phyloP scores from a whole-genome alignment of 2,797 vertebrate genomes.

The Anguilla megastoma region DNA sequence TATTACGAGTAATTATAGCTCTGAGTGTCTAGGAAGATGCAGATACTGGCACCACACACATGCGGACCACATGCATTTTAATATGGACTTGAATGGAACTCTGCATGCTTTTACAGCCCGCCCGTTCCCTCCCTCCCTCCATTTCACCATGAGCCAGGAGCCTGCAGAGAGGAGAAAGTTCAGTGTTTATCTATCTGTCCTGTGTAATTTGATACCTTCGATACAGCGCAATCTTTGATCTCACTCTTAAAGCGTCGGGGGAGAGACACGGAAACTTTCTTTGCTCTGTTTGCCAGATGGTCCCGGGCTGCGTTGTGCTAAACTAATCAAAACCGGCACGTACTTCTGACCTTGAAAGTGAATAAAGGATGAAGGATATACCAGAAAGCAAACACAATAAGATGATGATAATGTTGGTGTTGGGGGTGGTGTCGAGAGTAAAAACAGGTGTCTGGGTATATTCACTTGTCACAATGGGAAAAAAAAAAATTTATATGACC shows the following conservation, averaged over 20 bases:
- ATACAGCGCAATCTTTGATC: slow-evolving; percentile 31
- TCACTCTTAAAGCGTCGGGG: slow-evolving; percentile 20
- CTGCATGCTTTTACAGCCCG: not conserved
- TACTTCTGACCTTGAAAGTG: slow-evolving; percentile 30
- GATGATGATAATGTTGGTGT: not conserved
- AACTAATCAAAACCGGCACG: not conserved
- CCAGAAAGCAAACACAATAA: not conserved
- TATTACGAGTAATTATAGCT: not conserved
- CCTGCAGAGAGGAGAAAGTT: slow-evolving; percentile 34
- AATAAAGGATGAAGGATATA: slow-evolving; percentile 7
- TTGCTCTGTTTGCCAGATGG: slow-evolving; percentile 8
- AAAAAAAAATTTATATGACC: slow-evolving; percentile 18
- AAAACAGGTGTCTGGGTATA: not conserved
- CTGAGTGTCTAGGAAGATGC: not conserved
- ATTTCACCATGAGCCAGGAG: slow-evolving; percentile 23
- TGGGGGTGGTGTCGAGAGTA: not conserved
- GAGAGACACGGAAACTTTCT: slow-evolving; percentile 24
- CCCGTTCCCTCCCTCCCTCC: not conserved
- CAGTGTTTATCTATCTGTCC: slow-evolving; percentile 44
- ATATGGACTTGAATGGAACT: not conserved
- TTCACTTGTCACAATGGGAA: not conserved
- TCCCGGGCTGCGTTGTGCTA: slow-evolving; percentile 12
- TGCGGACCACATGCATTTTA: not conserved
- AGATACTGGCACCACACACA: not conserved
- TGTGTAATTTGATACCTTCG: slow-evolving; percentile 34